These are phyloP conservation scores for Eulithis prunata DNA, from an alignment of 2,888 invertebrate genomes.

Conservation along the genomic window DNA sequence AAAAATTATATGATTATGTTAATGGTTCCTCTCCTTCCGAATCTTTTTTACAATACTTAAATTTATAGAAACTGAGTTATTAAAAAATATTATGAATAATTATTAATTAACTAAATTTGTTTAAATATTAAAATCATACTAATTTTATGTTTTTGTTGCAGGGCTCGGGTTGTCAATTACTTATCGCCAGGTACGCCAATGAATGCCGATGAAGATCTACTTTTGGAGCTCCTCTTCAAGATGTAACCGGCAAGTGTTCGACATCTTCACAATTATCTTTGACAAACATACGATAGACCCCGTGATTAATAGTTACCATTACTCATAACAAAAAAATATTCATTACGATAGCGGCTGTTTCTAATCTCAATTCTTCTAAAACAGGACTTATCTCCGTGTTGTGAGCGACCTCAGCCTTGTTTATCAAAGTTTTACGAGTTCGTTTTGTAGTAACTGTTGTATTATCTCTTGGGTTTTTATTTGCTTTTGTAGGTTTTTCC, in stretches of 20 bases:
- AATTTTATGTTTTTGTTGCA: neutral
- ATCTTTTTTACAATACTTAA: too few species aligned
- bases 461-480: constrained; percentile 30
- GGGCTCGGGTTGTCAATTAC: constrained; percentile 72
- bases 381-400: constrained; percentile 68
- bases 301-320: constrained; percentile 40
- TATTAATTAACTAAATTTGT: too few species aligned
- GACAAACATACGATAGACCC: constrained; percentile 26
- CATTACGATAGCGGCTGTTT: constrained; percentile 40
- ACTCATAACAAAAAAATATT: constrained; percentile 35
- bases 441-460: constrained; percentile 29
- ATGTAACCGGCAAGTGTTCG: constrained; percentile 57
- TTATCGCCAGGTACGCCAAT: constrained; percentile 79
- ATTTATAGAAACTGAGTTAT: too few species aligned
- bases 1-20: too few species aligned
- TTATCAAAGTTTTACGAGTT: constrained; percentile 51
- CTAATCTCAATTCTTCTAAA: constrained; percentile 48
- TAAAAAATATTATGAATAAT: too few species aligned
- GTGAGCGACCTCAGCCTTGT: constrained; percentile 72
- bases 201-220: constrained; percentile 79
- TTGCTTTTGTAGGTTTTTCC: constrained; percentile 50
- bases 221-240: constrained; percentile 78
- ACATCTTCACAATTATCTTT: constrained; percentile 24
- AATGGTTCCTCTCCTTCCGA: too few species aligned
- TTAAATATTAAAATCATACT: too few species aligned